A percentile compares a stretch with the other conserved stretches of the same genome.
Conservation (phyloP, 1,140 invertebrate species). For the Venustaconcha ellipsiformis region DNA sequence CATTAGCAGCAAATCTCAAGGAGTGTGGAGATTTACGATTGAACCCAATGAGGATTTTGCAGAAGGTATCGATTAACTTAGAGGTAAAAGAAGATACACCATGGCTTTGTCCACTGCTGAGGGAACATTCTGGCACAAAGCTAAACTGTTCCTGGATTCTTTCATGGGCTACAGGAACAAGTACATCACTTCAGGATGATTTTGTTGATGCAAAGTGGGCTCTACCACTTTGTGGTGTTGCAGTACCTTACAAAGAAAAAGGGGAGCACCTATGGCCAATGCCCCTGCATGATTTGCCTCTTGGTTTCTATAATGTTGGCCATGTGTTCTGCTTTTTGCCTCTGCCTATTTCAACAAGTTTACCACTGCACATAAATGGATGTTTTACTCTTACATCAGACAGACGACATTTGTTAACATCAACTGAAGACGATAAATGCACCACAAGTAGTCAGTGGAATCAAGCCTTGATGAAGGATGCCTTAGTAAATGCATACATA, state of each 20-base stretch:
- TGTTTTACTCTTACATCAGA: conserved; percentile 47
- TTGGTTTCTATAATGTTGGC: conserved; percentile 13
- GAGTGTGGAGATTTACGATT: too few species aligned
- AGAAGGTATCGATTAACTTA: too few species aligned
- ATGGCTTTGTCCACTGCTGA: too few species aligned
- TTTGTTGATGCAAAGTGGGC: background rate
- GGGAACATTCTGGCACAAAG: too few species aligned
- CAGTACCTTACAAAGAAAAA: conserved; percentile 2
- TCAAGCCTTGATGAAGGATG: conserved; percentile 7
- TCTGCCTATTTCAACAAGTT: conserved; percentile 42
- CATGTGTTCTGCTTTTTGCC: conserved; percentile 52
- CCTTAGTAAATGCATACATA: conserved; percentile 12
- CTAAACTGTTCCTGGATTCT: conserved; percentile 1
- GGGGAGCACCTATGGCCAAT: background rate
- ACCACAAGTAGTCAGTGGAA: conserved; percentile 11
- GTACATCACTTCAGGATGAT: background rate
- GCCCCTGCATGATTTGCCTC: background rate
- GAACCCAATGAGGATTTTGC: too few species aligned
- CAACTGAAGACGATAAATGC: conserved; percentile 40
- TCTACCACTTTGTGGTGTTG: conserved; percentile 17
- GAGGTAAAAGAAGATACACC: too few species aligned
- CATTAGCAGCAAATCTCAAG: too few species aligned
- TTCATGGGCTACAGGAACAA: conserved; percentile 7
- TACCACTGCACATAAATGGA: conserved; percentile 52
- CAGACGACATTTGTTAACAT: conserved; percentile 28